Evolutionary conservation across 1,140 invertebrate species (phyloP).

Genomic region (Solenopsis fugax): DNA sequence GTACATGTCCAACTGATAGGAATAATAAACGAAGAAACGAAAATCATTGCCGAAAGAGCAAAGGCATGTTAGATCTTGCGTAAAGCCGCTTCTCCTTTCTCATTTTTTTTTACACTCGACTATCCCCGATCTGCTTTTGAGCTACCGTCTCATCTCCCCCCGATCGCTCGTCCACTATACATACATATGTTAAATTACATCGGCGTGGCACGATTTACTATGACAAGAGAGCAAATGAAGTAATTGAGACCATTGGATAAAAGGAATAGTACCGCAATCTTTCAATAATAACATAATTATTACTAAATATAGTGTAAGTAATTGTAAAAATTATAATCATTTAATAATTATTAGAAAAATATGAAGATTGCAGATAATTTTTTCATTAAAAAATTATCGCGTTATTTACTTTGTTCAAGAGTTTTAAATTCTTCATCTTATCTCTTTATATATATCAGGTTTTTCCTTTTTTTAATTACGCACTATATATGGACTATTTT

Average conservation of each 20-base stretch:
- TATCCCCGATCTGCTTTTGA: conserved; percentile 49
- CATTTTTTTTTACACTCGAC: conserved; percentile 42
- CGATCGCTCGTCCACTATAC: conserved; percentile 55
- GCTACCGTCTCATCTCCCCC: conserved; percentile 65
- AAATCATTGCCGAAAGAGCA: conserved; percentile 69
- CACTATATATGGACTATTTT: too few relatives aligned
- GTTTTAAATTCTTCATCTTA: conserved; percentile 23
- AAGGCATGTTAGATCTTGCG: conserved; percentile 63
- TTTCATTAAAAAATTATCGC: not conserved
- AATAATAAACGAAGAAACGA: conserved; percentile 70
- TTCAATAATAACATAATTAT: conserved; percentile 1
- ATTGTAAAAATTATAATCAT: not conserved
- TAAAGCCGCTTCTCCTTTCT: conserved; percentile 53
- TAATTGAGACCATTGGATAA: not conserved
- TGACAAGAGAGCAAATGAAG: not conserved
- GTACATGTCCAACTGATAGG: conserved; percentile 45
- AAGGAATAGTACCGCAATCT: not conserved
- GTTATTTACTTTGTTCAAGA: not conserved
- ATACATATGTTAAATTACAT: conserved; percentile 46
- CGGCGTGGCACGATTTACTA: conserved; percentile 35
- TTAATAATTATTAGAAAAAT: not conserved
- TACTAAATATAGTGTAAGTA: not conserved
- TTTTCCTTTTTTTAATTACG: not conserved
- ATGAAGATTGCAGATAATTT: not conserved
- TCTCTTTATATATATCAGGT: not conserved